A percentile compares a stretch with the other conserved stretches of the same genome.
Conservation (phyloP, 2,113 vertebrate genomes). For the Gymnogyps californianus region DNA sequence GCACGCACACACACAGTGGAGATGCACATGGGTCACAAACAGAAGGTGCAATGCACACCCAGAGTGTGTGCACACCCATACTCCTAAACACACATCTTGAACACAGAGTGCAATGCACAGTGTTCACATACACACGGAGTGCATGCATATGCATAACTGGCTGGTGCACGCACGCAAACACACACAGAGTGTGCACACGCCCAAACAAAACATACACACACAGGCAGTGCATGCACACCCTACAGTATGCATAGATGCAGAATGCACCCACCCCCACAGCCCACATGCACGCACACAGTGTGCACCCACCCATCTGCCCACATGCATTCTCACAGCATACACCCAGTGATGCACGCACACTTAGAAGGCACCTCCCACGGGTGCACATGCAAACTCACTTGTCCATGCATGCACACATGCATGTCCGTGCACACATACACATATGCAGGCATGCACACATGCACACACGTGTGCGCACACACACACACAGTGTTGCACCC, state of each 20-base stretch:
- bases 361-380: not conserved
- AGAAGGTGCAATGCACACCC: not conserved
- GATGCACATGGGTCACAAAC: not conserved
- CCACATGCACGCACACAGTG: not conserved
- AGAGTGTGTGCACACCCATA: too few relatives aligned
- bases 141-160: not conserved
- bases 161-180: fast-evolving
- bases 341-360: too few relatives aligned
- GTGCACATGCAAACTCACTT: not conserved
- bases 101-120: not conserved
- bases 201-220: not conserved
- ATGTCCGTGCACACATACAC: not conserved
- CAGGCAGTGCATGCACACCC: not conserved
- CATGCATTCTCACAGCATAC: not conserved
- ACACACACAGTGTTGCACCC: not conserved
- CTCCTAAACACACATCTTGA: not conserved
- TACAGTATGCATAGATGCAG: not conserved
- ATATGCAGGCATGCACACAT: not conserved
- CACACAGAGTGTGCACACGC: not conserved
- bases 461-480: not conserved
- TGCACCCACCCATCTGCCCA: too few relatives aligned
- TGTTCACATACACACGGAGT: not conserved
- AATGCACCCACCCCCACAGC: not conserved
- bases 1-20: not conserved
- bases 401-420: not conserved